A percentile compares a stretch with the other conserved stretches of the same genome.
These are phyloP conservation scores for Tamias sibiricus DNA, from an alignment of 2,113 vertebrate species.

Conservation along the genomic window DNA sequence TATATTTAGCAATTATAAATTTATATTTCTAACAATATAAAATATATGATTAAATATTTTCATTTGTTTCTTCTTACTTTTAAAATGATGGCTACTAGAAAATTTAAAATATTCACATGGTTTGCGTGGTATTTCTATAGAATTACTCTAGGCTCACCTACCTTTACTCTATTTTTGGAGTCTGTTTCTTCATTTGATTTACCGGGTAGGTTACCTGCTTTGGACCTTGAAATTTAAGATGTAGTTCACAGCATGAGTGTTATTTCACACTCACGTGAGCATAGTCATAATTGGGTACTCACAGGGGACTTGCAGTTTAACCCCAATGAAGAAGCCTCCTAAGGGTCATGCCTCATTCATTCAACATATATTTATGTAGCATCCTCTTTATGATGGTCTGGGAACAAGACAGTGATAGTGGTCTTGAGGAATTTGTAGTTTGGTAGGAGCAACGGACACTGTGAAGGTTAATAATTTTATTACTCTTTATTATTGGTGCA, in stretches of 20 bases:
- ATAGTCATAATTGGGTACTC: neutral
- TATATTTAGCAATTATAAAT: neutral
- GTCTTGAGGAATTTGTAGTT: neutral
- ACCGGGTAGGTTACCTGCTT: neutral
- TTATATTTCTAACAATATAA: neutral
- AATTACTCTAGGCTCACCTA: neutral
- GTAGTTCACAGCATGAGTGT: neutral
- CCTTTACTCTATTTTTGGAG: neutral
- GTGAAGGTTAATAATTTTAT: no score
- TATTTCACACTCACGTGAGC: slow-evolving; percentile 29
- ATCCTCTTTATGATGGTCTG: neutral
- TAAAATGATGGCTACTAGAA: neutral
- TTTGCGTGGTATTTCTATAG: neutral
- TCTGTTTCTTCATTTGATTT: neutral
- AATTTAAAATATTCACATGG: neutral
- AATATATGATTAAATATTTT: neutral
- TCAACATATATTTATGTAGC: slow-evolving; percentile 10
- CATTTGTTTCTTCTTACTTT: neutral
- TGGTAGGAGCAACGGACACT: neutral
- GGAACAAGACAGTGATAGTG: neutral
- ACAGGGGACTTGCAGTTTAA: neutral
- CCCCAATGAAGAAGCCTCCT: neutral
- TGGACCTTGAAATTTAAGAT: slow-evolving; percentile 28
- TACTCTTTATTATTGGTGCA: no score
- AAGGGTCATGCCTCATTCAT: neutral